Conservation (phyloP, 1,140 invertebrate genomes). For the Drosophila gunungcola region DNA sequence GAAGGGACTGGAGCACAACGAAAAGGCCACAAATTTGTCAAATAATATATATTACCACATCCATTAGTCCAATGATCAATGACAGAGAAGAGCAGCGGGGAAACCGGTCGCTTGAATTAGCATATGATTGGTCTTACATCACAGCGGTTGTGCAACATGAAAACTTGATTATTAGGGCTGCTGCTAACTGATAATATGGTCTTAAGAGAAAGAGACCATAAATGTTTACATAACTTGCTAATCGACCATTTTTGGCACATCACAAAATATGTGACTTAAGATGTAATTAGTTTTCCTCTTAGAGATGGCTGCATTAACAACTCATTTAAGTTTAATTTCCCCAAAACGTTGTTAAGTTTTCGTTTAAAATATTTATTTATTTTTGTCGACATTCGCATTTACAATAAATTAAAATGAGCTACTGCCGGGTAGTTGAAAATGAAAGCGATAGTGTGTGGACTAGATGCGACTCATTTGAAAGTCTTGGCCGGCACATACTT, state of each 20-base stretch:
- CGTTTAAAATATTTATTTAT: slow-evolving; percentile 47
- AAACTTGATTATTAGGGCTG: slow-evolving; percentile 41
- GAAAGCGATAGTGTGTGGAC: slow-evolving; percentile 6
- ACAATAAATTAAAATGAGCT: slow-evolving; percentile 72
- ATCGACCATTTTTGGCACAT: too few species aligned
- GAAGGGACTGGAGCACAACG: background rate
- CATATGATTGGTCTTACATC: slow-evolving; percentile 66
- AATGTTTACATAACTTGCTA: background rate
- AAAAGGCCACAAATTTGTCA: slow-evolving; percentile 38
- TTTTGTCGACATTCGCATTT: slow-evolving; percentile 38
- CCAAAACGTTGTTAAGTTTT: background rate
- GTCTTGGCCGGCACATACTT: slow-evolving; percentile 69
- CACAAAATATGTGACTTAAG: too few species aligned
- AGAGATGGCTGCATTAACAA: too few species aligned
- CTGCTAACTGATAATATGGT: slow-evolving; percentile 27
- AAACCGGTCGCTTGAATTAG: slow-evolving; percentile 71
- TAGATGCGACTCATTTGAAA: slow-evolving; percentile 44
- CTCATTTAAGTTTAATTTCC: too few species aligned
- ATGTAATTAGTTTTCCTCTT: too few species aligned
- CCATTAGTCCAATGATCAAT: slow-evolving; percentile 38
- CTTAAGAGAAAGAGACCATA: background rate
- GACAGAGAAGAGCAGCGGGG: slow-evolving; percentile 14
- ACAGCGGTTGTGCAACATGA: slow-evolving; percentile 41
- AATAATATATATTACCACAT: slow-evolving; percentile 54
- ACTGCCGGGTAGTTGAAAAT: slow-evolving; percentile 44